A percentile compares a stretch with the other conserved stretches of the same genome.
Evolutionary conservation across 2,797 vertebrate species (phyloP).

Genomic region (Spinibarbus caldwelli): DNA sequence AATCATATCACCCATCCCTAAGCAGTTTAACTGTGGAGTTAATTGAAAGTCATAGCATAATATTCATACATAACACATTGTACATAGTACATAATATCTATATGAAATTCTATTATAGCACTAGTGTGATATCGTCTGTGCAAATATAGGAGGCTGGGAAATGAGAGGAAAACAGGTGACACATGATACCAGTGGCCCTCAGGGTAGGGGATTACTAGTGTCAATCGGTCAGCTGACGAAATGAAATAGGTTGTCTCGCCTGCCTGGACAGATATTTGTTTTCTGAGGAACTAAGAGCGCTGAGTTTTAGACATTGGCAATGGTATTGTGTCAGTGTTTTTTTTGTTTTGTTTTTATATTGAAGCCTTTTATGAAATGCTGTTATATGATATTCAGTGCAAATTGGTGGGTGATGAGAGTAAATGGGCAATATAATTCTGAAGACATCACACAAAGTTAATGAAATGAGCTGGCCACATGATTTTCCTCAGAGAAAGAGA

Average conservation of each 20-base stretch:
- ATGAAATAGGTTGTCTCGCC: background rate
- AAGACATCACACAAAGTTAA: background rate
- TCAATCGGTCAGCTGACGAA: background rate
- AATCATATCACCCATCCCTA: background rate
- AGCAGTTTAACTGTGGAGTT: background rate
- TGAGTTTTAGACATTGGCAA: background rate
- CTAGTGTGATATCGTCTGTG: background rate
- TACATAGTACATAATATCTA: background rate
- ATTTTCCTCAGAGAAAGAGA: background rate
- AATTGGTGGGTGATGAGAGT: background rate
- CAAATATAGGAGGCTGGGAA: background rate
- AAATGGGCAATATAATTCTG: background rate
- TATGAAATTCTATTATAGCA: background rate
- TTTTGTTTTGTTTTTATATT: background rate
- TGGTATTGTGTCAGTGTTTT: background rate
- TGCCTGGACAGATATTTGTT: background rate
- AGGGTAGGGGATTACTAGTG: background rate
- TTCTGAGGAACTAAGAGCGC: background rate
- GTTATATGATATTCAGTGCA: background rate
- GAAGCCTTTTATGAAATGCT: background rate
- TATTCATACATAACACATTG: background rate
- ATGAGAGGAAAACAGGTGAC: constrained; percentile 9
- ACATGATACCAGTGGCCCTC: background rate
- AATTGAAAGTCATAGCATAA: background rate
- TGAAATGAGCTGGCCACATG: background rate